phyloP scores from a whole-genome alignment of 2,888 invertebrate genomes.

The Diaphora mendica region DNA sequence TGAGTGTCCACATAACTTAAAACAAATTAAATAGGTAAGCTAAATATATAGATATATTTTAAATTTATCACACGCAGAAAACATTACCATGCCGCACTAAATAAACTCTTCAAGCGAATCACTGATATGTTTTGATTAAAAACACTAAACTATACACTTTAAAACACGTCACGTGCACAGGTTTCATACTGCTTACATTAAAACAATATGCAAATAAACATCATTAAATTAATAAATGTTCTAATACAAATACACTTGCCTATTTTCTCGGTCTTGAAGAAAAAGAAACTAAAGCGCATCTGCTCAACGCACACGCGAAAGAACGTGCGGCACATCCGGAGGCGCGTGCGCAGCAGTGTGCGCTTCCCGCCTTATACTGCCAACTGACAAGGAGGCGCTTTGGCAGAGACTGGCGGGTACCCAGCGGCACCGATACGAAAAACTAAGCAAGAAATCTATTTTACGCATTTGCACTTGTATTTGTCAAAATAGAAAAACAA shows the following conservation, averaged over 20 bases:
- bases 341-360: conserved; percentile 62
- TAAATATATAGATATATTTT: not conserved
- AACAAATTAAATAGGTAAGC: not conserved
- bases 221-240: conserved; percentile 35
- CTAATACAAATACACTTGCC: conserved; percentile 68
- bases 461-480: conserved; percentile 50
- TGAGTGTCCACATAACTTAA: not conserved
- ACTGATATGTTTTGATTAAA: not conserved
- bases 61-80: not conserved
- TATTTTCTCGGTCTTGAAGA: conserved; percentile 66
- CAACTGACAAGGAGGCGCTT: conserved; percentile 29
- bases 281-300: conserved; percentile 74
- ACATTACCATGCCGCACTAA: not conserved
- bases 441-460: conserved; percentile 61
- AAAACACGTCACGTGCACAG: conserved; percentile 15
- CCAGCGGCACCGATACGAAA: conserved; percentile 52
- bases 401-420: conserved; percentile 39
- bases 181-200: conserved; percentile 11
- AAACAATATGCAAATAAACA: conserved; percentile 22
- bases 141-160: conserved; percentile 10
- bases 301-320: conserved; percentile 63
- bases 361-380: conserved; percentile 53
- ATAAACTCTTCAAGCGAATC: conserved; percentile 8
- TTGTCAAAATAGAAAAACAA: conserved; percentile 34
- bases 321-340: conserved; percentile 69